Conservation (phyloP, 35 echinoderm and acorn worm genomes). For the Ptychodera flava region DNA sequence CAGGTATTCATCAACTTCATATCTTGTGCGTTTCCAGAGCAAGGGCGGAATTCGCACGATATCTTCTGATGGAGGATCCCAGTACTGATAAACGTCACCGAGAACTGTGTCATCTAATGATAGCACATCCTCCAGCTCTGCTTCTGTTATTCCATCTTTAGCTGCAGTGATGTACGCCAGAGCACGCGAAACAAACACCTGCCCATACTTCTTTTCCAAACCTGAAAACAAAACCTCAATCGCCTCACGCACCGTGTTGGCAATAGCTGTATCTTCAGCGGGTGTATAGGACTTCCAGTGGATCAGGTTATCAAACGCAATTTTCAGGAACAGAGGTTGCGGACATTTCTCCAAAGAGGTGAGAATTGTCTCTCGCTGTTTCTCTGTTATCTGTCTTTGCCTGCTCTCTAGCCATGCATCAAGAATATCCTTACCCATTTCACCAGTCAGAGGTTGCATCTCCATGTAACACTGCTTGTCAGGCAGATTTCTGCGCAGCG, state of each 20-base stretch:
- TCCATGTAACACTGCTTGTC: constrained; percentile 50
- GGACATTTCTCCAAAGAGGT: constrained; percentile 49
- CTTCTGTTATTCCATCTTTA: constrained; percentile 57
- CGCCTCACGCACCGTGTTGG: constrained; percentile 43
- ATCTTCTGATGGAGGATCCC: constrained; percentile 70
- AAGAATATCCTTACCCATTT: constrained; percentile 48
- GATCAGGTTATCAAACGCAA: constrained; percentile 63
- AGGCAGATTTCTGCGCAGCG: constrained; percentile 25
- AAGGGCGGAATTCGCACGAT: constrained; percentile 70
- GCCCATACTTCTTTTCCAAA: constrained; percentile 54
- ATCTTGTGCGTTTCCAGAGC: constrained; percentile 67
- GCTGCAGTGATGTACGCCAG: constrained; percentile 68
- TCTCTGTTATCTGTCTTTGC: constrained; percentile 33
- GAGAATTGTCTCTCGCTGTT: constrained; percentile 35
- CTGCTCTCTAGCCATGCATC: constrained; percentile 52
- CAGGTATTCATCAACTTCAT: constrained; percentile 62
- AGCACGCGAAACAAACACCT: constrained; percentile 52
- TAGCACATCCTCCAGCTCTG: constrained; percentile 69
- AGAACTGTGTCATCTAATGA: constrained; percentile 84
- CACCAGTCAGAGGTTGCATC: constrained; percentile 47
- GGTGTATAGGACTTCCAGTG: constrained; percentile 65
- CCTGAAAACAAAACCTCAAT: constrained; percentile 59
- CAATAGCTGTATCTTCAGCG: constrained; percentile 5
- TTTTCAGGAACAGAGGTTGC: constrained; percentile 72
- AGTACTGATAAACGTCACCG: constrained; percentile 83